Percentiles rank a stretch among this genome's conserved stretches.
Evolutionary conservation across 2,888 invertebrate species (phyloP).

Genomic region (Crioceris asparagi): DNA sequence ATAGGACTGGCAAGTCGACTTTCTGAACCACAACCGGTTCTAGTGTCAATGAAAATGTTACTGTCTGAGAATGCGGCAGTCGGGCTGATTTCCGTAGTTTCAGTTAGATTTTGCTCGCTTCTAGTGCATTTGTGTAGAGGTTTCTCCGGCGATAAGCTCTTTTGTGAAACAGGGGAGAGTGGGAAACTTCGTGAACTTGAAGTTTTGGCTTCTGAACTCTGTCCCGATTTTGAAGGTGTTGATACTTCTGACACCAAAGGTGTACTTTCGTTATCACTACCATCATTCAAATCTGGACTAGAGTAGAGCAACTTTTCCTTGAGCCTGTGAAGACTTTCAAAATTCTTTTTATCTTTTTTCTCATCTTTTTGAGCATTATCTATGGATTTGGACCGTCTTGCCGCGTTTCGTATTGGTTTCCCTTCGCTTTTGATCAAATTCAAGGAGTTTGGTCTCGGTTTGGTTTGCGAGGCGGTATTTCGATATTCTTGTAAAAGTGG

Average conservation of each 20-base stretch:
- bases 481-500: constrained; percentile 23
- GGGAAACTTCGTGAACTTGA: constrained; percentile 27
- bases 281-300: constrained; percentile 32
- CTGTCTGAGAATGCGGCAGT: constrained; percentile 14
- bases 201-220: constrained; percentile 27
- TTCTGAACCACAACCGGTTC: constrained; percentile 10
- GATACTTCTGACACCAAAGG: constrained; percentile 47
- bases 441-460: constrained; percentile 27
- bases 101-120: constrained; percentile 27
- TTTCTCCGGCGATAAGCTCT: constrained; percentile 23
- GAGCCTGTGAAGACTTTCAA: constrained; percentile 31
- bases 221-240: constrained; percentile 27
- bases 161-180: constrained; percentile 23
- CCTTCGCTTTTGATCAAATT: constrained; percentile 25
- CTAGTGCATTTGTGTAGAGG: constrained; percentile 18
- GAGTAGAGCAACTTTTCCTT: constrained; percentile 36
- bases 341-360: constrained; percentile 24
- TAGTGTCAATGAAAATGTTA: constrained; percentile 11
- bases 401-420: constrained; percentile 17
- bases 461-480: constrained; percentile 19
- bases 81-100: constrained; percentile 21
- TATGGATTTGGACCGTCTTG: constrained; percentile 32
- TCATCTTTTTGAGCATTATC: constrained; percentile 24
- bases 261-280: constrained; percentile 56
- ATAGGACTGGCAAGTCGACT: constrained; percentile 12